These are phyloP conservation scores for Embiotoca jacksoni DNA, from an alignment of 2,113 vertebrate species.

Conservation along the genomic window DNA sequence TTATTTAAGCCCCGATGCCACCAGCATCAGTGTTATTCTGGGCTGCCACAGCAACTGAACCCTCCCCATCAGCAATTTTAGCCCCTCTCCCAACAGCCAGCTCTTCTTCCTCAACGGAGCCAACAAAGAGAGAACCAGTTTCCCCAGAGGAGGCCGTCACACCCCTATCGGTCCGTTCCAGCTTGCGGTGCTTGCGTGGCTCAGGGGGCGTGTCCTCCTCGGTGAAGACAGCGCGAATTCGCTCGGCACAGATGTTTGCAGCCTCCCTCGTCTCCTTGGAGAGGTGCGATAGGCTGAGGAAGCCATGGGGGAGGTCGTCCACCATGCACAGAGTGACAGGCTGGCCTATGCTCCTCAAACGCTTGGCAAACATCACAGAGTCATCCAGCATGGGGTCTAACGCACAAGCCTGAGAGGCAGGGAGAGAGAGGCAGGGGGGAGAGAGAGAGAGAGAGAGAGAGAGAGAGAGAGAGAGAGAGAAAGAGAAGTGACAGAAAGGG, in stretches of 20 bases:
- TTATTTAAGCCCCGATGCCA: constrained; percentile 68
- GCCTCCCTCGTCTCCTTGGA: constrained; percentile 89
- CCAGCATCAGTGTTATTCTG: constrained; percentile 69
- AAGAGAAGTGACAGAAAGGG: background rate
- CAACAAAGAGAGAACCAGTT: constrained; percentile 36
- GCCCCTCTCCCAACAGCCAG: constrained; percentile 42
- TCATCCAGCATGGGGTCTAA: constrained; percentile 95
- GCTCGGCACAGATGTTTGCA: constrained; percentile 84
- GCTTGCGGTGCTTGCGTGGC: constrained; percentile 84
- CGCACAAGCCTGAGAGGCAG: constrained; percentile 87
- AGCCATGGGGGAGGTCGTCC: constrained; percentile 93
- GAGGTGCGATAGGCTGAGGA: constrained; percentile 91
- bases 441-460: constrained; percentile 13
- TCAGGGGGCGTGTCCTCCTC: constrained; percentile 74
- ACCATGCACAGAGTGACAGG: constrained; percentile 89
- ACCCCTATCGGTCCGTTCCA: constrained; percentile 80
- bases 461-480: background rate
- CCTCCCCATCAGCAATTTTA: constrained; percentile 65
- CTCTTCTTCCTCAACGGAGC: constrained; percentile 47
- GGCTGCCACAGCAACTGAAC: constrained; percentile 56
- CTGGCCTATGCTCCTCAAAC: constrained; percentile 84
- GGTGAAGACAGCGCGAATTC: constrained; percentile 86
- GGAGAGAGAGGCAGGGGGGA: background rate
- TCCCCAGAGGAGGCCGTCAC: constrained; percentile 50
- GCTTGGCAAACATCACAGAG: constrained; percentile 92